Evolutionary conservation across 2,113 vertebrate species (phyloP).

Genomic region (Picathartes gymnocephalus): DNA sequence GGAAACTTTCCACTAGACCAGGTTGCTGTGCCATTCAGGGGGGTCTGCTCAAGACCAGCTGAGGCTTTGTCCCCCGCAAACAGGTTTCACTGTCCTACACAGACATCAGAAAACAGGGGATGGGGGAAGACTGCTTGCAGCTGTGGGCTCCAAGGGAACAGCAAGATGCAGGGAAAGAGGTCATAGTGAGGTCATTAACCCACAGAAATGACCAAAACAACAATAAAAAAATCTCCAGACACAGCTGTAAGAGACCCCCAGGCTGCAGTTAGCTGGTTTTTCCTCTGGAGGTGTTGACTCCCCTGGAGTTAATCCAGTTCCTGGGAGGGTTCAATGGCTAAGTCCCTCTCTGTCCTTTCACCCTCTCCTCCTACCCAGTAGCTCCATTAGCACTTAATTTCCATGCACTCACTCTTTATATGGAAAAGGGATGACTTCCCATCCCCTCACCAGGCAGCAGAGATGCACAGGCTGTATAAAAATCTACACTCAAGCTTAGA

Average conservation of each 20-base stretch:
- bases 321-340: too few relatives aligned
- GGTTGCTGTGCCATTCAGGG: neutral
- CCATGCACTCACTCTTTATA: rapidly evolving
- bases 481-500: neutral
- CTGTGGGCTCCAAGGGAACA: neutral
- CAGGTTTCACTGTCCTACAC: neutral
- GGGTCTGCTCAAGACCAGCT: rapidly evolving
- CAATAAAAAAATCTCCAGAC: neutral
- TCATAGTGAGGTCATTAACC: neutral
- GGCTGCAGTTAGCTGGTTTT: neutral
- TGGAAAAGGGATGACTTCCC: neutral
- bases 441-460: neutral
- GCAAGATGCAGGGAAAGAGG: neutral
- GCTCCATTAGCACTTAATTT: neutral
- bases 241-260: neutral
- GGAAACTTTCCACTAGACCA: neutral
- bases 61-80: neutral
- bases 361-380: neutral
- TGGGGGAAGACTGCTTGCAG: neutral
- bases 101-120: neutral
- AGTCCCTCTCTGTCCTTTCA: neutral
- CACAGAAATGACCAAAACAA: neutral
- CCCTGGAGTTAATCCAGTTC: too few relatives aligned
- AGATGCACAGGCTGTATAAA: neutral
- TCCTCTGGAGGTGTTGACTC: too few relatives aligned